Conservation (phyloP, 2,797 vertebrate genomes). For the Eulemur coronatus region DNA sequence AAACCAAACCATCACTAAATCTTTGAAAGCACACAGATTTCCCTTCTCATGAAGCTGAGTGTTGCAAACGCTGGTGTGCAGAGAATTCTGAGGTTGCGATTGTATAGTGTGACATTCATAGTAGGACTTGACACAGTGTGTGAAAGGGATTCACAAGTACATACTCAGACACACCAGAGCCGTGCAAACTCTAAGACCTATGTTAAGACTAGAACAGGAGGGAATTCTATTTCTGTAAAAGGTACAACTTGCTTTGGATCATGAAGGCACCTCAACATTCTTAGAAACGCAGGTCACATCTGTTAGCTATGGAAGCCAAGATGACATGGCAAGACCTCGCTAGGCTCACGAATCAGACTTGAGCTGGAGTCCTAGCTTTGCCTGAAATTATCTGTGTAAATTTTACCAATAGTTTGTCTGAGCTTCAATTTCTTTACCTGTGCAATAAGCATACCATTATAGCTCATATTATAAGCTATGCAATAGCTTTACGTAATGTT, state of each 20-base stretch:
- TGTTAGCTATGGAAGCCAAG: not conserved
- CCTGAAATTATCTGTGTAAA: conserved; percentile 20
- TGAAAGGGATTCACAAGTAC: not conserved
- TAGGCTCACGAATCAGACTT: not conserved
- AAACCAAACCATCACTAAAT: not conserved
- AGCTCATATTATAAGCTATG: not conserved
- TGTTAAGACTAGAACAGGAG: not conserved
- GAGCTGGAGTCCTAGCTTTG: not conserved
- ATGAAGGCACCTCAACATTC: not conserved
- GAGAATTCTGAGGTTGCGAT: not conserved
- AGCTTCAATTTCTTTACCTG: not conserved
- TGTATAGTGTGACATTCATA: not conserved
- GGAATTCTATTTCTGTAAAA: not conserved
- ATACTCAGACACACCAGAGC: not conserved
- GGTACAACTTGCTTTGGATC: not conserved
- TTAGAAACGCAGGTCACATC: not conserved
- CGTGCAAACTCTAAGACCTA: not conserved
- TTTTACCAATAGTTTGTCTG: not conserved
- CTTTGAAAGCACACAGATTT: not conserved
- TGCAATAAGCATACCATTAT: not conserved
- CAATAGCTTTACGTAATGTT: not conserved
- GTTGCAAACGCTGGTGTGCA: not conserved
- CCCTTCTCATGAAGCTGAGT: not conserved
- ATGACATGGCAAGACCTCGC: not conserved
- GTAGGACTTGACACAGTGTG: not conserved